Base-by-base conservation (phyloP, 2,113 vertebrate genomes). In the Heliornis fulica region DNA sequence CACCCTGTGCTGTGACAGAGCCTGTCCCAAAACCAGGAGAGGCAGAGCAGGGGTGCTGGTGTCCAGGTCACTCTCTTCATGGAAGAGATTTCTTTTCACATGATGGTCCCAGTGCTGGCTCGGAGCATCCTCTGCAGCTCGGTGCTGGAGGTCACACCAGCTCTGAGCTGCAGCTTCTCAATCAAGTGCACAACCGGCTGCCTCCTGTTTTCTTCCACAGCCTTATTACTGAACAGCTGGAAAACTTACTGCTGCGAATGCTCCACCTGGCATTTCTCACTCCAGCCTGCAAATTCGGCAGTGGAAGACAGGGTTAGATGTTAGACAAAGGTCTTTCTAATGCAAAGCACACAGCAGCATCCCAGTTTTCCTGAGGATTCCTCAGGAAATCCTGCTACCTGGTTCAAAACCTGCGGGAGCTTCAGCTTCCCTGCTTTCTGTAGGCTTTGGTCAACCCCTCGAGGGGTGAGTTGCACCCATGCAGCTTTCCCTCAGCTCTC, bases 61-160 rank as follows among this genome's bases (percentile, higher is more conserved):
- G 63, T 45, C 76, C n/a, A 11, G 43, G 28, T 34, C 29, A 43
- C 69, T 63, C 54, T 88, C 15, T 46, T 59, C 4, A 3, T 19
- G 20, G 29, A 54, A 75, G 7, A 69, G 40, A 40, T 65, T 78
- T 81, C 16, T 68, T 63, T 68, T 69, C 26, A 65, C 7, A 22
- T 0, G 2, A 51, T 50, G 8, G n/a, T 14, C 7, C 15, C 1
- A 3, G 34, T 18, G 77, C 38, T 6, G 3, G 17, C 36, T 53
- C 0, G 0, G 46, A n/a, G 28, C 60, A 50, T 45, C 46, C 41
- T 34, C 64, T 51, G 59, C 1, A 6, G 32, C 43, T 43, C 36
- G 26, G n/a, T 25, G 53, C 36, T 63, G 65, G 65, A 31, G 34
- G 23, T 14, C 2, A 6, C 66, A 43, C 15, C 41, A 43, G 34